Conservation (phyloP, 2,888 invertebrate genomes). For the Agonopterix alstromeriana region DNA sequence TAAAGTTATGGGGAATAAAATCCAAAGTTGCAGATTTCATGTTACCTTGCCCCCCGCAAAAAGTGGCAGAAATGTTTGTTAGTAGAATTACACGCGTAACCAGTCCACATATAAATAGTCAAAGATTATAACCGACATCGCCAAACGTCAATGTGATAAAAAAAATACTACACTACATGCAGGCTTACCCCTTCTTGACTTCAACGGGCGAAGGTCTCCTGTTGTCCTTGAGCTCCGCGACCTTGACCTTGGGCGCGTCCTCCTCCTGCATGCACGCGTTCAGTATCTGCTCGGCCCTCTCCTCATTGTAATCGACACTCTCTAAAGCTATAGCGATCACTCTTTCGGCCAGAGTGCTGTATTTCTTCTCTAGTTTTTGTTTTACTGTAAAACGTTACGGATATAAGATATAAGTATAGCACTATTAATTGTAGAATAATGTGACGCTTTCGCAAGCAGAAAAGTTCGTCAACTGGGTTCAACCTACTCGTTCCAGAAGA, state of each 20-base stretch:
- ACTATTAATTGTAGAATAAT: too few species aligned
- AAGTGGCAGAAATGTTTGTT: too few species aligned
- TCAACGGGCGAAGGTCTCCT: conserved; percentile 26
- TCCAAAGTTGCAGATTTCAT: too few species aligned
- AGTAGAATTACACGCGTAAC: too few species aligned
- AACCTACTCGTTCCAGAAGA: too few species aligned
- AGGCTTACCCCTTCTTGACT: conserved; percentile 43
- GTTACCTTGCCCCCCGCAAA: too few species aligned
- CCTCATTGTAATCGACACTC: conserved; percentile 90
- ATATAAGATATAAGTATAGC: too few species aligned
- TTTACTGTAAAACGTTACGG: conserved; percentile 74
- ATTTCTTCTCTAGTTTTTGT: conserved; percentile 81
- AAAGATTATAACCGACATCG: background rate
- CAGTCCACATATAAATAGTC: too few species aligned
- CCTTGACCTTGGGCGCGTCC: conserved; percentile 29
- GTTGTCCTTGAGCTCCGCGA: conserved; percentile 28
- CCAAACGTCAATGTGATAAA: background rate
- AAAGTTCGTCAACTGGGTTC: too few species aligned
- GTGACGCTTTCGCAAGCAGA: too few species aligned
- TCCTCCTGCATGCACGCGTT: conserved; percentile 84
- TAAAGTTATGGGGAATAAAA: too few species aligned
- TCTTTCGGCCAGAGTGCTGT: conserved; percentile 85
- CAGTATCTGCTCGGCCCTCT: conserved; percentile 87
- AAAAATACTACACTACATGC: conserved; percentile 9
- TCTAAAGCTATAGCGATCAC: conserved; percentile 91